Percentiles rank a stretch among this genome's conserved stretches.
Conservation (phyloP, 2,113 vertebrate species). For the Forbesichthys agassizii region DNA sequence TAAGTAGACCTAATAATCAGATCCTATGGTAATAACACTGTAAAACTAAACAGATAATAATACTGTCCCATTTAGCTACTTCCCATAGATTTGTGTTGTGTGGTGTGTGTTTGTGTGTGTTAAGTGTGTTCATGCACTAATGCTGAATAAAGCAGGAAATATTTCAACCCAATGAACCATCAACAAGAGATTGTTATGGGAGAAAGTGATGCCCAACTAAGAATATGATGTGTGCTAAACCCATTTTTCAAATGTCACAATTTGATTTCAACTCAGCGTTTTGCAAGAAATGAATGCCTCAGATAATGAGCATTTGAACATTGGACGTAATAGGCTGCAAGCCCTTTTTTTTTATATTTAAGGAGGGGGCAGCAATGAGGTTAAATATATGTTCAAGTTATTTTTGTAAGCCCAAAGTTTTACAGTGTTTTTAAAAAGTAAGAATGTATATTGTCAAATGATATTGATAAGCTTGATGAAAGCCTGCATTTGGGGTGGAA, state of each 20-base stretch:
- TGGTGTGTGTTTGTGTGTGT: conserved; percentile 51
- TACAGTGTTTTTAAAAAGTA: conserved; percentile 76
- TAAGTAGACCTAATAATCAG: conserved; percentile 21
- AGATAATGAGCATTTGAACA: conserved; percentile 44
- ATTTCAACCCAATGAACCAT: conserved; percentile 33
- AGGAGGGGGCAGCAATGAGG: conserved; percentile 43
- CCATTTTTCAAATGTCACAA: conserved; percentile 46
- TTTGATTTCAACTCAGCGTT: conserved; percentile 33
- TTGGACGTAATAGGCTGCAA: conserved; percentile 48
- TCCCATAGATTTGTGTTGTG: conserved; percentile 26
- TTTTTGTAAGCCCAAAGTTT: conserved; percentile 80
- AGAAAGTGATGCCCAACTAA: conserved; percentile 25
- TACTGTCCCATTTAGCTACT: neutral
- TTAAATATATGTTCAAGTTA: conserved; percentile 73
- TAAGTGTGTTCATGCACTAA: conserved; percentile 46
- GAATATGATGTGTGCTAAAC: conserved; percentile 33
- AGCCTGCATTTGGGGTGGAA: conserved; percentile 38
- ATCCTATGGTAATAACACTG: conserved; percentile 30
- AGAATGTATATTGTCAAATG: conserved; percentile 72
- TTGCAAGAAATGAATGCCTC: conserved; percentile 39
- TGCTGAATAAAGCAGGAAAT: conserved; percentile 12
- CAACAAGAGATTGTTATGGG: conserved; percentile 19
- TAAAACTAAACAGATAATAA: conserved; percentile 8
- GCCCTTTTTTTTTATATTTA: conserved; percentile 68
- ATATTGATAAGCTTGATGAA: conserved; percentile 24